These are phyloP conservation scores for Diplodus puntazzo DNA, from an alignment of 2,797 vertebrate genomes.

Conservation along the genomic window DNA sequence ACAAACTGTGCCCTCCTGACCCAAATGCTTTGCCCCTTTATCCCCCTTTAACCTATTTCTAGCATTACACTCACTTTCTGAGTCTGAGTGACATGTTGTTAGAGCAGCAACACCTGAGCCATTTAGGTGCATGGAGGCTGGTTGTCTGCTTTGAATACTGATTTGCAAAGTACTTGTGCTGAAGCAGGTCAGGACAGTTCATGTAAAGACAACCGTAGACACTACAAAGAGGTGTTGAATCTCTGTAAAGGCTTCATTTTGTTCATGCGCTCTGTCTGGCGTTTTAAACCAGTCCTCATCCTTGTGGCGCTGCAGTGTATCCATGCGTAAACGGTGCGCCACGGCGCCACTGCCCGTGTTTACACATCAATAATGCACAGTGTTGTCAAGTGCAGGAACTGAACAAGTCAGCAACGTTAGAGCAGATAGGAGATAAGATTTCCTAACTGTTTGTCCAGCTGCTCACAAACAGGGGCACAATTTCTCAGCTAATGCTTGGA, in stretches of 20 bases:
- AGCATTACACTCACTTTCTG: background rate
- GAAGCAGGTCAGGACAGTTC: background rate
- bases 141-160: slow-evolving; percentile 29
- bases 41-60: background rate
- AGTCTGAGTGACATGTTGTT: background rate
- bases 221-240: background rate
- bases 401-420: slow-evolving; percentile 57
- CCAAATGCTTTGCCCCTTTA: background rate
- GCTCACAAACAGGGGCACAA: slow-evolving; percentile 13
- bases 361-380: slow-evolving; percentile 67
- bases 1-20: slow-evolving; percentile 14
- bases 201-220: background rate
- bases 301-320: slow-evolving; percentile 3
- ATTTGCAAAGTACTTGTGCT: slow-evolving; percentile 7
- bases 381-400: slow-evolving; percentile 38
- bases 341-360: slow-evolving; percentile 52
- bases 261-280: slow-evolving; percentile 1
- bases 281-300: slow-evolving; percentile 9
- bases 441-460: slow-evolving; percentile 17
- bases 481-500: slow-evolving; percentile 3
- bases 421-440: slow-evolving; percentile 43
- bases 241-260: background rate
- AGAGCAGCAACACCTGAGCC: background rate
- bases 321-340: slow-evolving; percentile 28
- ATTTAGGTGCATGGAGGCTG: background rate